Base-by-base conservation (phyloP, 2,113 vertebrate species). In the Bos javanicus region DNA sequence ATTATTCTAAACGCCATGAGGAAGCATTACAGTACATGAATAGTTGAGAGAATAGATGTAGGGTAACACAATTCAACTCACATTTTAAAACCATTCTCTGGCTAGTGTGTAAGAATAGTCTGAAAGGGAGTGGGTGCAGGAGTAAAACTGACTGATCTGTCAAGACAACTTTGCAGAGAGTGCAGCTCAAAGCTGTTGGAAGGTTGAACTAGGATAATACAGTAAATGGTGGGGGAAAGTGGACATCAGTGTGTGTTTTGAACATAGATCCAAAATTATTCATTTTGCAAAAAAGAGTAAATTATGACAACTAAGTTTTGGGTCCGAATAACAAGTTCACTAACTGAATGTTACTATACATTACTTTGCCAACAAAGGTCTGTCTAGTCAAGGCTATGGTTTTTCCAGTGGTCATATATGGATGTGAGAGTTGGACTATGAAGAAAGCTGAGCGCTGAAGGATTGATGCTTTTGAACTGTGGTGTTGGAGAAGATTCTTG, bases 51-150 rank as follows among this genome's bases (percentile, higher is more conserved):
- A 28, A 39, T 4, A 21, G 9, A 26, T 2, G 7, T 30, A 11
- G 39, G 64, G 33, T 39, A n/a, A 52, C 5, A 14, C 80, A 50
- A 59, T 43, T 59, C 87, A 83, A 21, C 2, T 84, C 30, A 67
- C 1, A 82, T 19, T 64, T 50, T 30, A 62, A 82, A 90, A 62
- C 39, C 13, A 64, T 57, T 19, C 3, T 48, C 9, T 80, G 57
- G 1, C 2, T n/a, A 36, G 7, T 36, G 14, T 54, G 46, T 87
- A 17, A 43, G 14, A 43, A 52, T 16, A 39, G 46, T 84, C 28
- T 39, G 43, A 15, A 50, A 9, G 10, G 4, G 28, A 36, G 0
- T 19, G 5, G 14, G 7, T 59, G 0, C 14, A 26, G 52, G 5
- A 74, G 3, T 86, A 48, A 89, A 67, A 56, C 9, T 17, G 56